Evolutionary conservation across 2,113 vertebrate genomes (phyloP).

Genomic region (Tragelaphus scriptus): DNA sequence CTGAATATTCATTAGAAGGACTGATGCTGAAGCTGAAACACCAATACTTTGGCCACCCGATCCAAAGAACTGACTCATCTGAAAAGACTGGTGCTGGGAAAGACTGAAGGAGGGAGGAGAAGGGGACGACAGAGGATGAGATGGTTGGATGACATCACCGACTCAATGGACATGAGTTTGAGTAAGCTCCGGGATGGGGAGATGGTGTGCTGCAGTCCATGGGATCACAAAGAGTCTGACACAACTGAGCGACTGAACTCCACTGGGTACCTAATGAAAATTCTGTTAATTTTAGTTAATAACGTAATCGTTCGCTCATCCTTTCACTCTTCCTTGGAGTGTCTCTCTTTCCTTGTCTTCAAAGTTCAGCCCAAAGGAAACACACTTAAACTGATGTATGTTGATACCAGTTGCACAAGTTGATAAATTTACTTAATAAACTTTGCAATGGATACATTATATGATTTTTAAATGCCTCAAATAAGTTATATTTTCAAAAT

Average conservation of each 20-base stretch:
- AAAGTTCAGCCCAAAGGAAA: not conserved
- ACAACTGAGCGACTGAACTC: accelerated
- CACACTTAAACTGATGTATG: not conserved
- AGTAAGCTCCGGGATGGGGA: not conserved
- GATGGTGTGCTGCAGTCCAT: not conserved
- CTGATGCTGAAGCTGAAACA: not conserved
- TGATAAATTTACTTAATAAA: not conserved
- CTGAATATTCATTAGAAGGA: not conserved
- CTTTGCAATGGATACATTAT: not conserved
- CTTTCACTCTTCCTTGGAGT: not conserved
- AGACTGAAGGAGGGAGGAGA: not conserved
- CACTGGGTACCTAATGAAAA: not conserved
- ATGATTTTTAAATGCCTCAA: not conserved
- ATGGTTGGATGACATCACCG: not conserved
- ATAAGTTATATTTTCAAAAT: not conserved
- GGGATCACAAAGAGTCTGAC: accelerated
- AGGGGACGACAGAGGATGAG: not conserved
- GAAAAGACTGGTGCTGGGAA: not conserved
- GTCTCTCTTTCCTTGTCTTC: not conserved
- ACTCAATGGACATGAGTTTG: not conserved
- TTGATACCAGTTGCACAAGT: not conserved
- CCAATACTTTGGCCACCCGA: not conserved
- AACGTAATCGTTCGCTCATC: not conserved
- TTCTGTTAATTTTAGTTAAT: not conserved
- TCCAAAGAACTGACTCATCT: not conserved